These are phyloP conservation scores for Cichlasoma orientale DNA, from an alignment of 2,797 vertebrate genomes.

Conservation along the genomic window DNA sequence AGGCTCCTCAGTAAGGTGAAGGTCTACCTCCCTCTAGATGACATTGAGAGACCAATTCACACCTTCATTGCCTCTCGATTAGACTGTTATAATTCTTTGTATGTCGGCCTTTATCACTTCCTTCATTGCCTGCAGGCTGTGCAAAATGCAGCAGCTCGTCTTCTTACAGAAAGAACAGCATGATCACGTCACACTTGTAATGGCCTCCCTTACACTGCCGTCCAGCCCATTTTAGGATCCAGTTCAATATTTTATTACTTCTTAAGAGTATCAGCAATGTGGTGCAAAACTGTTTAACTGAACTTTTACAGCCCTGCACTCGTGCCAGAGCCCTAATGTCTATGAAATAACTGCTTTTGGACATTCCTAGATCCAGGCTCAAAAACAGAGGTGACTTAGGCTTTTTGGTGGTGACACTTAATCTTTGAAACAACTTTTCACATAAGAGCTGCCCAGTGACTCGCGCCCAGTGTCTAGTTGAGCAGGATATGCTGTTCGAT, in stretches of 20 bases:
- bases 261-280: neutral
- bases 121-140: neutral
- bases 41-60: neutral
- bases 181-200: neutral
- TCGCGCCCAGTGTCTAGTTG: neutral
- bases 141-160: neutral
- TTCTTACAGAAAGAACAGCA: neutral
- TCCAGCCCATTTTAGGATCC: neutral
- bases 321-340: neutral
- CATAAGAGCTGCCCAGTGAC: neutral
- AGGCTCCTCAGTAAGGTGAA: neutral
- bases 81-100: neutral
- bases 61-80: neutral
- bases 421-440: neutral
- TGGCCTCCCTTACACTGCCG: neutral
- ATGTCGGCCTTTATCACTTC: neutral
- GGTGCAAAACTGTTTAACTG: too few relatives aligned
- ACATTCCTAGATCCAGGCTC: neutral
- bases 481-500: too few relatives aligned
- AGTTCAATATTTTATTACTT: neutral
- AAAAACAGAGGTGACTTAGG: neutral
- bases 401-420: neutral
- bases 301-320: neutral
- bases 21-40: neutral
- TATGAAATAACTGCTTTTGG: neutral